A percentile compares a stretch with the other conserved stretches of the same genome.
Evolutionary conservation across 2,888 invertebrate species (phyloP).

Genomic region (Lepidonotus clava): DNA sequence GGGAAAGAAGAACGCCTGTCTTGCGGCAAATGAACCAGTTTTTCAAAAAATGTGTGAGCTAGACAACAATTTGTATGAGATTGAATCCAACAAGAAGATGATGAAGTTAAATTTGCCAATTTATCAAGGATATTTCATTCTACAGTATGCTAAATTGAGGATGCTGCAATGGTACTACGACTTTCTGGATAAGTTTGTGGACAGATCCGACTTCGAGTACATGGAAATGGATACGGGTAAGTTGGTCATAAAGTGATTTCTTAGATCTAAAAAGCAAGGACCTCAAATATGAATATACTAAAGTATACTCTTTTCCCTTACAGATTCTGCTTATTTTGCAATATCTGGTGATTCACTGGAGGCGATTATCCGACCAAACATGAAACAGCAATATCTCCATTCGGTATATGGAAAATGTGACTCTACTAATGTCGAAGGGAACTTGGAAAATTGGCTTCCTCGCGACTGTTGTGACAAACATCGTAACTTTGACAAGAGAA

Average conservation of each 20-base stretch:
- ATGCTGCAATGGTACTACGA: slow-evolving; percentile 55
- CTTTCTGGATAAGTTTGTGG: slow-evolving; percentile 20
- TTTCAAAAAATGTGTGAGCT: slow-evolving; percentile 27
- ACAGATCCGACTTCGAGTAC: slow-evolving; percentile 8
- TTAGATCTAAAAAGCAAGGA: no score
- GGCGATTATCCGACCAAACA: not conserved
- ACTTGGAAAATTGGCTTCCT: not conserved
- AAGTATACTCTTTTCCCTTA: no score
- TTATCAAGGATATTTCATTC: slow-evolving; percentile 53
- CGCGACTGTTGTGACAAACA: slow-evolving; percentile 39
- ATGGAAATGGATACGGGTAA: slow-evolving; percentile 53
- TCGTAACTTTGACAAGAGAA: slow-evolving; percentile 24
- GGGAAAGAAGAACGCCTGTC: not conserved
- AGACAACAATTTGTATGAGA: slow-evolving; percentile 27
- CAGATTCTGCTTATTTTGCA: slow-evolving; percentile 19
- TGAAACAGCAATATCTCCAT: not conserved
- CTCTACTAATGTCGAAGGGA: not conserved
- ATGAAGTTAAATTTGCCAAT: slow-evolving; percentile 39
- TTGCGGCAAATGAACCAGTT: not conserved
- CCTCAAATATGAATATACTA: no score
- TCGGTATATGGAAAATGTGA: not conserved
- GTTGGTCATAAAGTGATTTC: no score
- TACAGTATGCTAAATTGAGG: slow-evolving; percentile 53
- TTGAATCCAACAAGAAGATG: not conserved
- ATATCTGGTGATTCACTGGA: slow-evolving; percentile 10